These are phyloP conservation scores for Alces alces DNA, from an alignment of 2,113 vertebrate species.

Conservation along the genomic window DNA sequence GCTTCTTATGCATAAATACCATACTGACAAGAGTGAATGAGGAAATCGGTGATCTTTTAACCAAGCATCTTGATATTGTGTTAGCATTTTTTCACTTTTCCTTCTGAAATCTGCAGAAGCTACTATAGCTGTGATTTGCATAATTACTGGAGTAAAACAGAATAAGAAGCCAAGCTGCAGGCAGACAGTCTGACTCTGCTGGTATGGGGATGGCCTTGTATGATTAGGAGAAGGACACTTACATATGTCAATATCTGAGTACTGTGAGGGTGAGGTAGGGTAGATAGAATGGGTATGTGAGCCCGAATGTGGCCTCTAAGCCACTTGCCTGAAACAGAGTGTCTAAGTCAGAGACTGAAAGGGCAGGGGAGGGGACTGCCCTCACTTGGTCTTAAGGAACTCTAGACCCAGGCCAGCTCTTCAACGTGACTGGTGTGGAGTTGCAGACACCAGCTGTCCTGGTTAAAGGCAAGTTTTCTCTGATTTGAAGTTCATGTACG, in stretches of 20 bases:
- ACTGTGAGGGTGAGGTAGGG: not conserved
- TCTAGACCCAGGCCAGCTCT: not conserved
- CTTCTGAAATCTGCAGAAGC: slow-evolving; percentile 47
- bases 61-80: slow-evolving; percentile 3
- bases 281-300: not conserved
- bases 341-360: not conserved
- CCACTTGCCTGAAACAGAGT: not conserved
- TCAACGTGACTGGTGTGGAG: not conserved
- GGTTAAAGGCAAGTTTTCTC: not conserved
- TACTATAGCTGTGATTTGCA: slow-evolving; percentile 52
- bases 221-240: not conserved
- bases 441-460: not conserved
- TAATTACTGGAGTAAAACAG: slow-evolving; percentile 31
- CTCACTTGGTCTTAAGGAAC: not conserved
- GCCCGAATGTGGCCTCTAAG: not conserved
- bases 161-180: not conserved
- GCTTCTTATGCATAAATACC: slow-evolving; percentile 37
- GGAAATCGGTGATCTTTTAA: slow-evolving; percentile 53
- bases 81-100: not conserved
- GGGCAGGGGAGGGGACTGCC: accelerated
- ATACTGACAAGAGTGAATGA: slow-evolving; percentile 37
- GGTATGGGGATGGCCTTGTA: not conserved
- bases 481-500: not conserved
- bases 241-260: not conserved
- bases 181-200: slow-evolving; percentile 2